Evolutionary conservation across 2,797 vertebrate genomes (phyloP).

Genomic region (Peromyscus eremicus): DNA sequence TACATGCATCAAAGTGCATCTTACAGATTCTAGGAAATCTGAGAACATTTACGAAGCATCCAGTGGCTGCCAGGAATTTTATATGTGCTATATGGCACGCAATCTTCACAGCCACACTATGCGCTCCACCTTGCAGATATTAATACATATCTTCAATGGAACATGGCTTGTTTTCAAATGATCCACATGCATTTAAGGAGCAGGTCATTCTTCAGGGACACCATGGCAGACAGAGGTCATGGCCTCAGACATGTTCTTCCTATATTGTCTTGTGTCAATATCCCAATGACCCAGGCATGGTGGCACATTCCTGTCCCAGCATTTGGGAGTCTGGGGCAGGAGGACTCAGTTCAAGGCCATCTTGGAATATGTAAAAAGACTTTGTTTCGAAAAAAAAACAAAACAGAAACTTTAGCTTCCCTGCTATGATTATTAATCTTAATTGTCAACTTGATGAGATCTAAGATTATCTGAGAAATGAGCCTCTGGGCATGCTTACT

Average conservation of each 20-base stretch:
- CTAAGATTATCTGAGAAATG: background rate
- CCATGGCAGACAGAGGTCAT: background rate
- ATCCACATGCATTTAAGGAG: background rate
- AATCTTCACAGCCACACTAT: background rate
- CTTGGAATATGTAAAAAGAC: background rate
- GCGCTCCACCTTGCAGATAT: background rate
- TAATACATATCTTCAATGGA: background rate
- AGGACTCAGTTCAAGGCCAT: background rate
- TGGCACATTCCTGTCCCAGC: background rate
- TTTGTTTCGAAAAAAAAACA: background rate
- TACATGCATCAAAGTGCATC: background rate
- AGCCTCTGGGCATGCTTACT: background rate
- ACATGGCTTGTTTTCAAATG: background rate
- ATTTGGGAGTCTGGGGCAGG: background rate
- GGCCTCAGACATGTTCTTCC: background rate
- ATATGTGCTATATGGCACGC: fast-evolving
- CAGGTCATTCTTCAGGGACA: background rate
- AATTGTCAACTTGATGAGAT: background rate
- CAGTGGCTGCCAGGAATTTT: background rate
- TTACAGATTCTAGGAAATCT: slow-evolving; percentile 18
- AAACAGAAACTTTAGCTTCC: background rate
- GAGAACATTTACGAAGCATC: background rate
- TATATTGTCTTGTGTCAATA: background rate
- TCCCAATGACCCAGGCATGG: background rate
- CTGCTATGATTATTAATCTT: background rate